Conservation (phyloP, 2,888 invertebrate genomes). For the Gymnoscelis rufifasciata region DNA sequence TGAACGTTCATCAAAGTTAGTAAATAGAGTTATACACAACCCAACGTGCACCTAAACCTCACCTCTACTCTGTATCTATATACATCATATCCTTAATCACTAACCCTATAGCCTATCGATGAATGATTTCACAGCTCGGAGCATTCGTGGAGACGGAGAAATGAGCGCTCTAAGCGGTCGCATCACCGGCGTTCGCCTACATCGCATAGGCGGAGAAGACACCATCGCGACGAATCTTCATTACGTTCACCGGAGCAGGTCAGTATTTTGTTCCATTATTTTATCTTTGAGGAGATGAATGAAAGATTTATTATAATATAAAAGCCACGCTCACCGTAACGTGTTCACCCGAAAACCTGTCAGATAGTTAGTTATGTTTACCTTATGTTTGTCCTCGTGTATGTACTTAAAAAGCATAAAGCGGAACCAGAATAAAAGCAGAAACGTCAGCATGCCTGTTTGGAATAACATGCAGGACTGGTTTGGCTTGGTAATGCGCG, state of each 20-base stretch:
- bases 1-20: conserved; percentile 66
- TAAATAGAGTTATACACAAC: conserved; percentile 39
- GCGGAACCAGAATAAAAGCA: conserved; percentile 70
- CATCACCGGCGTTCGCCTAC: conserved; percentile 90
- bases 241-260: conserved; percentile 73
- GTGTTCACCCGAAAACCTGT: conserved; percentile 71
- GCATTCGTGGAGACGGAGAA: conserved; percentile 88
- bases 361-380: conserved; percentile 35
- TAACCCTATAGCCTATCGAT: conserved; percentile 78
- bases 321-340: conserved; percentile 49
- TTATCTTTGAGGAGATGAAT: conserved; percentile 26
- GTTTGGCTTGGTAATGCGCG: conserved; percentile 73
- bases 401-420: conserved; percentile 56
- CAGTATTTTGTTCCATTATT: conserved; percentile 43
- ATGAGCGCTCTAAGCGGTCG: conserved; percentile 92
- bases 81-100: conserved; percentile 50
- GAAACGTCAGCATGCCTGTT: conserved; percentile 69
- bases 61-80: conserved; percentile 48
- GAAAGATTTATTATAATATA: conserved; percentile 39
- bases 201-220: conserved; percentile 85
- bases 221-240: conserved; percentile 72
- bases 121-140: conserved; percentile 83
- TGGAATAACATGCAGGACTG: conserved; percentile 66
- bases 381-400: conserved; percentile 37
- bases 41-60: conserved; percentile 54